Percentiles rank a stretch among this genome's conserved stretches.
These are phyloP conservation scores for Lontra canadensis DNA, from an alignment of 2,113 vertebrate species.

Conservation along the genomic window DNA sequence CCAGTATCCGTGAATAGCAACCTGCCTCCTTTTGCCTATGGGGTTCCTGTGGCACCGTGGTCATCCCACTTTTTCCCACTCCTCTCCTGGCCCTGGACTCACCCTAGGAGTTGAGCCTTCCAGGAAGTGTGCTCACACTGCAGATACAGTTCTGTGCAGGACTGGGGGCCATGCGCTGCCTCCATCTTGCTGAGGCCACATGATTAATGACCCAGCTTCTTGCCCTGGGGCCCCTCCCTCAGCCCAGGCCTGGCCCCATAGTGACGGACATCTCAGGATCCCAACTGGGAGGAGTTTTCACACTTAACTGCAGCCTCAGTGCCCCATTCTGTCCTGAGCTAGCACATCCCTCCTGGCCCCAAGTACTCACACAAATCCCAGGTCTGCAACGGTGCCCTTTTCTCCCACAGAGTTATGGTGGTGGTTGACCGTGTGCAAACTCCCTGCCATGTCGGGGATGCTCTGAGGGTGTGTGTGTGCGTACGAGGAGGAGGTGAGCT, in stretches of 20 bases:
- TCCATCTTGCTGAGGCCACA: background rate
- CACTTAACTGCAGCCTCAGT: background rate
- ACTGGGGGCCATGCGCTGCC: background rate
- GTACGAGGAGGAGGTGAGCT: background rate
- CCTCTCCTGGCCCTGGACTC: too few species aligned
- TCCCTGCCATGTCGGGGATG: too few species aligned
- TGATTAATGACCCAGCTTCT: background rate
- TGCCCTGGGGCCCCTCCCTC: background rate
- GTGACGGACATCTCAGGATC: background rate
- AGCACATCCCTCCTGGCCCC: background rate
- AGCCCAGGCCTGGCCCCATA: too few species aligned
- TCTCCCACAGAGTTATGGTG: rapidly evolving
- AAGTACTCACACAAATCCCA: background rate
- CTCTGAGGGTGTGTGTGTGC: too few species aligned
- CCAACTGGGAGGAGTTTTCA: background rate
- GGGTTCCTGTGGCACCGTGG: background rate
- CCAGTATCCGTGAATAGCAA: background rate
- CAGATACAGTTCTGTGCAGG: background rate
- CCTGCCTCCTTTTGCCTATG: background rate
- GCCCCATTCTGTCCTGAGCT: background rate
- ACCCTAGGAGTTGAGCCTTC: background rate
- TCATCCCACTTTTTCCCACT: background rate
- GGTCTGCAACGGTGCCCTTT: background rate
- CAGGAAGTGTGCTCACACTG: rapidly evolving
- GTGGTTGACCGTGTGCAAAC: background rate